Base-by-base conservation (phyloP, 1,140 invertebrate species). In the Drosophila mauritiana region DNA sequence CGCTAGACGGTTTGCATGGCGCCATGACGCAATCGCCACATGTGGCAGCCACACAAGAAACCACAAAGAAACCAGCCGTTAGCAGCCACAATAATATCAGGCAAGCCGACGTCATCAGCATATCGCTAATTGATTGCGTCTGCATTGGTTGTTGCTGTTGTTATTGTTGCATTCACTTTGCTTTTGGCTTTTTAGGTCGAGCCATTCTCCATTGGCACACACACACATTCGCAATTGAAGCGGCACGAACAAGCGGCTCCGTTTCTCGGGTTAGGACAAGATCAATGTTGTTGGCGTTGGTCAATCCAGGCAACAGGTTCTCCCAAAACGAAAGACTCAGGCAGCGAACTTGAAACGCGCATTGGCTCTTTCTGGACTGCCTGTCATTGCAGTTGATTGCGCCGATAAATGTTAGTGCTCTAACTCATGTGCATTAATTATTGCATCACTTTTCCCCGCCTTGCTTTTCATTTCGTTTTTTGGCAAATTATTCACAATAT, bases 81-180 rank as follows among this genome's bases (percentile, higher is more conserved):
- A 10, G 31, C 55, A 27, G 17, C 17, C 42, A 49, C 56, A 15
- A 37, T 39, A 34, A 20, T 42, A 52, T 40, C 40, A 34, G 39
- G 36, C 42, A 46, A 40, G 56, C 51, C 78, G 49, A 58, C 77
- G 67, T 73, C 81, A 81, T 82, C 82, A 73, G 57, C 56, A 78
- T 73, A 85, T 65, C 83, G 82, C 82, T 86, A 86, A 86, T 86
- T 86, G 82, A 86, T 88, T 86, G 79, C 82, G 83, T 81, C 73
- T 85, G 55, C 62, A 65, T 34, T 42, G 45, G 37, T 52, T 65
- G 11, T 46, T 56, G 39, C 55, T 51, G 62, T 45, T 55, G 42
- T 63, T 54, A 27, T 48, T 48, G 82, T 69, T 88, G 82, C 82
- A 86, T 86, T 86, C 82, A 86, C 82, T 86, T 88, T 72, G 69